Conservation (phyloP, 2,797 vertebrate genomes). For the Macropus fuliginosus region DNA sequence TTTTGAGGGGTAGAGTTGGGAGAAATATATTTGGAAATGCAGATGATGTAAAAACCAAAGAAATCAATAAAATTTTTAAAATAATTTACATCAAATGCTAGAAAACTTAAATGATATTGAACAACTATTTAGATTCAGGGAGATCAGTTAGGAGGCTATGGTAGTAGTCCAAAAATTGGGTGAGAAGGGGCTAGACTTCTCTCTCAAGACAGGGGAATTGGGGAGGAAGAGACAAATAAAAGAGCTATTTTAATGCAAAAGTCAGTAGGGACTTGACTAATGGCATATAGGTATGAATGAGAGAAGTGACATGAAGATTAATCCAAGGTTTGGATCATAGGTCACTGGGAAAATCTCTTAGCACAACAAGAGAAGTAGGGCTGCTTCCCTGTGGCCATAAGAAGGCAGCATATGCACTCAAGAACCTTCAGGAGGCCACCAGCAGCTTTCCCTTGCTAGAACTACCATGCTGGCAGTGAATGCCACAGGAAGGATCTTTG, state of each 20-base stretch:
- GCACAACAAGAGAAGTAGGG: background rate
- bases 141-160: background rate
- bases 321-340: background rate
- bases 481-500: background rate
- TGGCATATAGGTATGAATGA: background rate
- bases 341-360: background rate
- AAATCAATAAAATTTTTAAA: background rate
- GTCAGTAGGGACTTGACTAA: background rate
- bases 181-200: background rate
- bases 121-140: background rate
- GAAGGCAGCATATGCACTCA: background rate
- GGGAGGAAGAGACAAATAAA: background rate
- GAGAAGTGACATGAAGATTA: background rate
- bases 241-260: background rate
- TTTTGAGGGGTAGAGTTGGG: too few relatives aligned
- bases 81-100: background rate
- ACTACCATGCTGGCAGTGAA: background rate
- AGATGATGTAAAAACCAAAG: background rate
- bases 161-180: background rate
- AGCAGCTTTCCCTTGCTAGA: background rate
- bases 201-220: background rate
- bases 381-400: background rate
- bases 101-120: background rate
- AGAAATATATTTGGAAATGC: background rate
- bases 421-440: background rate